These are phyloP conservation scores for Campoplex capitator DNA, from an alignment of 2,888 invertebrate genomes.

Conservation along the genomic window DNA sequence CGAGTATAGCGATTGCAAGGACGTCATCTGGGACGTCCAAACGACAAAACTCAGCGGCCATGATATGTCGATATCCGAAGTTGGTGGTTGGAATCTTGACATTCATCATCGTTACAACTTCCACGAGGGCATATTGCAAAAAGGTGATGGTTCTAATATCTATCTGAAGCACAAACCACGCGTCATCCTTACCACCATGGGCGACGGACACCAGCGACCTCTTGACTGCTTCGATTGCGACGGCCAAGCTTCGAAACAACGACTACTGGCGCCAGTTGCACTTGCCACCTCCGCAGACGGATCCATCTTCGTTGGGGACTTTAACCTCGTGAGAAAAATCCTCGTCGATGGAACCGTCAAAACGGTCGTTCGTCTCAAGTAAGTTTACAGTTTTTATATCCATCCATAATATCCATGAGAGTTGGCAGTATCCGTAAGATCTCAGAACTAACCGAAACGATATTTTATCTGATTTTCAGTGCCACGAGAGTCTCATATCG, in stretches of 20 bases:
- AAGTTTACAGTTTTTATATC: slow-evolving; percentile 82
- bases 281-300: slow-evolving; percentile 97
- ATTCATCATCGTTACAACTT: slow-evolving; percentile 99
- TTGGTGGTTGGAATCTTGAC: slow-evolving; percentile 99
- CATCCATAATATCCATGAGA: not conserved
- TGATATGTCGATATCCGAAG: slow-evolving; percentile 98
- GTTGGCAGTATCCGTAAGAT: not conserved
- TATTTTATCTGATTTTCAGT: slow-evolving; percentile 85
- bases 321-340: slow-evolving; percentile 95
- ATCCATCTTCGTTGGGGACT: slow-evolving; percentile 97
- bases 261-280: slow-evolving; percentile 96
- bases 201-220: slow-evolving; percentile 95
- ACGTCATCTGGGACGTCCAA: slow-evolving; percentile 98
- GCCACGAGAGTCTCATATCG: slow-evolving; percentile 97
- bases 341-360: slow-evolving; percentile 93
- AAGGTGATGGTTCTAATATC: slow-evolving; percentile 98
- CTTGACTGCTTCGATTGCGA: slow-evolving; percentile 93
- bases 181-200: slow-evolving; percentile 95
- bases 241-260: slow-evolving; percentile 91
- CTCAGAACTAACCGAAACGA: not conserved
- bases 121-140: slow-evolving; percentile 98
- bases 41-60: slow-evolving; percentile 97
- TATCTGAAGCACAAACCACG: slow-evolving; percentile 97
- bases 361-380: slow-evolving; percentile 93
- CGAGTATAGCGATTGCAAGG: slow-evolving; percentile 96